phyloP scores from a whole-genome alignment of 1,140 invertebrate genomes.

The Phymorhynchus buccinoides region DNA sequence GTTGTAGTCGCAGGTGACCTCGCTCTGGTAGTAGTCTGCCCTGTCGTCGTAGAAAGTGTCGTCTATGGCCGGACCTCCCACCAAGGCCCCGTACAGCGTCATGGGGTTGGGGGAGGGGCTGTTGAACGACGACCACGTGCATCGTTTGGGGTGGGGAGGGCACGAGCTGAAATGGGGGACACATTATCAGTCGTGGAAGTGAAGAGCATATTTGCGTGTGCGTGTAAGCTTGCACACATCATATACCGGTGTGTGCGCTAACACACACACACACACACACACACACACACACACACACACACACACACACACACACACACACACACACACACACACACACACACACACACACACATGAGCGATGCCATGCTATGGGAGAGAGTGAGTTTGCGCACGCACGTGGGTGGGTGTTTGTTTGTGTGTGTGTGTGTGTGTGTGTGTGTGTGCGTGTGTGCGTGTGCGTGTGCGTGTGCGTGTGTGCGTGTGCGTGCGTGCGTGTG shows the following conservation, averaged over 20 bases:
- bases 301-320: constrained; percentile 14
- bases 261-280: too few relatives aligned
- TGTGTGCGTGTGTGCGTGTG: too few relatives aligned
- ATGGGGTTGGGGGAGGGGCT: constrained; percentile 65
- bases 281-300: too few relatives aligned
- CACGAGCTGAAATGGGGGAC: constrained; percentile 57
- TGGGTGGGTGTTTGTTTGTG: too few relatives aligned
- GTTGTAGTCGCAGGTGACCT: constrained; percentile 74
- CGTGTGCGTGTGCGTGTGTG: too few relatives aligned
- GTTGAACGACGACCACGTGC: constrained; percentile 55
- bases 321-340: constrained; percentile 3
- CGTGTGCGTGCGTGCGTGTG: too few relatives aligned
- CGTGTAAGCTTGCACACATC: background rate
- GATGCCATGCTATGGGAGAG: too few relatives aligned
- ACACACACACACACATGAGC: constrained; percentile 7
- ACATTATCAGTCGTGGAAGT: background rate
- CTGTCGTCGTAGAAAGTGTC: constrained; percentile 70
- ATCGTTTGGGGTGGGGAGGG: constrained; percentile 55
- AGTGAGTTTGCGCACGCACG: background rate
- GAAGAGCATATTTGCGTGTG: background rate
- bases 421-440: background rate
- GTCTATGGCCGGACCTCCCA: constrained; percentile 71
- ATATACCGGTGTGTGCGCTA: too few relatives aligned
- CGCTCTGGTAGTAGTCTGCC: constrained; percentile 71
- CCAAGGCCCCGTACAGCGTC: constrained; percentile 72